Conservation (phyloP, 2,113 vertebrate species). For the Dermatemys mawii region DNA sequence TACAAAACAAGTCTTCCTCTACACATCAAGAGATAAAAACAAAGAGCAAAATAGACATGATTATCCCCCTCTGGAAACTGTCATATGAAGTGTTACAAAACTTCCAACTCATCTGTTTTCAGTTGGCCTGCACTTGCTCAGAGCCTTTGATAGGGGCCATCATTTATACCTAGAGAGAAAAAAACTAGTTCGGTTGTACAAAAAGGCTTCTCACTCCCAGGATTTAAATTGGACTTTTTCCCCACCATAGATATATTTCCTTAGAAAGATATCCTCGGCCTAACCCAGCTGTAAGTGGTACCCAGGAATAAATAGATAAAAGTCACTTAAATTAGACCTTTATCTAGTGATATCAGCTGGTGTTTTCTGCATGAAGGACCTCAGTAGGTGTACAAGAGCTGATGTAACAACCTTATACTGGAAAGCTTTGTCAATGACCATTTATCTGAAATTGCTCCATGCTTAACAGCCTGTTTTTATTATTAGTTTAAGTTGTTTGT, state of each 20-base stretch:
- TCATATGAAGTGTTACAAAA: too few relatives aligned
- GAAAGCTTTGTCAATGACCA: neutral
- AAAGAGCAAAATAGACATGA: neutral
- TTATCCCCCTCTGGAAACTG: neutral
- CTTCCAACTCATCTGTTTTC: too few relatives aligned
- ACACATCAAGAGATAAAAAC: neutral
- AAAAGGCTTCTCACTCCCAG: too few relatives aligned
- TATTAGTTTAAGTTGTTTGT: neutral
- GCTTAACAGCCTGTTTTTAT: neutral
- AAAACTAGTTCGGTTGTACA: neutral
- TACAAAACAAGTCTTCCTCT: neutral
- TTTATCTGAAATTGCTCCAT: neutral
- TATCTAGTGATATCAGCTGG: neutral
- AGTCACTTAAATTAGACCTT: neutral
- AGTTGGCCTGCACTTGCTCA: neutral
- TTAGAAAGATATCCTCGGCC: neutral
- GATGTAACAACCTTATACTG: neutral
- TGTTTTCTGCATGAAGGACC: neutral
- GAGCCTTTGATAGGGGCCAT: neutral
- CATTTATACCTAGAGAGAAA: neutral
- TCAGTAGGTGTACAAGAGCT: neutral
- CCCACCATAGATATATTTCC: neutral
- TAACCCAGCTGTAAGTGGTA: neutral
- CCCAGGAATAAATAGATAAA: neutral
- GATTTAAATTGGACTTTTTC: neutral